Evolutionary conservation across 2,888 invertebrate species (phyloP).

Genomic region (Drosophila paramelanica): DNA sequence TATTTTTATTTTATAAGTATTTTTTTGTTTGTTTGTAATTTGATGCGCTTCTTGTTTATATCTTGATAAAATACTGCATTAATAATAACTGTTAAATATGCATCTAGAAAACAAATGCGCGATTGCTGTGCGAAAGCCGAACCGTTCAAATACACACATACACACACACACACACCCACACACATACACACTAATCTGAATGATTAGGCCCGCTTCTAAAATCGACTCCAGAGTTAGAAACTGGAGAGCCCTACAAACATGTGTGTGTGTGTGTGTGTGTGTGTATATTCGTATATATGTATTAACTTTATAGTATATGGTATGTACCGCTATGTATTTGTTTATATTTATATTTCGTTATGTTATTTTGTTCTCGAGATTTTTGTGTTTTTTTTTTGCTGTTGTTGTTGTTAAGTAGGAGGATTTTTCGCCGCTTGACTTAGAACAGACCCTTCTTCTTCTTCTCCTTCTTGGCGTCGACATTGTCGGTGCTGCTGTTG

Average conservation of each 20-base stretch:
- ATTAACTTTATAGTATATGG: conserved; percentile 29
- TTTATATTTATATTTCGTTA: conserved; percentile 42
- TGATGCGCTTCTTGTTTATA: conserved; percentile 53
- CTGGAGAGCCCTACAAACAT: neutral
- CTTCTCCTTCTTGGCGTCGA: conserved; percentile 83
- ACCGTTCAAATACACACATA: conserved; percentile 17
- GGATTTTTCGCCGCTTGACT: conserved; percentile 57
- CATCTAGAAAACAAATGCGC: conserved; percentile 74
- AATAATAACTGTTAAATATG: conserved; percentile 74
- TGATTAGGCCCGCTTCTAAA: conserved; percentile 19
- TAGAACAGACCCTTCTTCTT: conserved; percentile 84
- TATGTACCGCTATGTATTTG: conserved; percentile 46
- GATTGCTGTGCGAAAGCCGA: conserved; percentile 71
- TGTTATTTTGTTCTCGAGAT: conserved; percentile 75
- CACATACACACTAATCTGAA: neutral
- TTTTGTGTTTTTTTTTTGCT: conserved; percentile 1
- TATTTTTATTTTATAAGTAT: conserved; percentile 19
- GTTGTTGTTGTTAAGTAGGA: conserved; percentile 29
- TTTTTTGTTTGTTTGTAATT: conserved; percentile 23
- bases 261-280: conserved; percentile 12
- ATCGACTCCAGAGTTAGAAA: conserved; percentile 6
- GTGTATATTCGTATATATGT: neutral
- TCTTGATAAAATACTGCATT: conserved; percentile 73
- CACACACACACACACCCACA: conserved; percentile 5
- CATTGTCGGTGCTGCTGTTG: conserved; percentile 88